A percentile compares a stretch with the other conserved stretches of the same genome.
phyloP scores from a whole-genome alignment of 2,888 invertebrate genomes.

The Nymphalis polychloros region DNA sequence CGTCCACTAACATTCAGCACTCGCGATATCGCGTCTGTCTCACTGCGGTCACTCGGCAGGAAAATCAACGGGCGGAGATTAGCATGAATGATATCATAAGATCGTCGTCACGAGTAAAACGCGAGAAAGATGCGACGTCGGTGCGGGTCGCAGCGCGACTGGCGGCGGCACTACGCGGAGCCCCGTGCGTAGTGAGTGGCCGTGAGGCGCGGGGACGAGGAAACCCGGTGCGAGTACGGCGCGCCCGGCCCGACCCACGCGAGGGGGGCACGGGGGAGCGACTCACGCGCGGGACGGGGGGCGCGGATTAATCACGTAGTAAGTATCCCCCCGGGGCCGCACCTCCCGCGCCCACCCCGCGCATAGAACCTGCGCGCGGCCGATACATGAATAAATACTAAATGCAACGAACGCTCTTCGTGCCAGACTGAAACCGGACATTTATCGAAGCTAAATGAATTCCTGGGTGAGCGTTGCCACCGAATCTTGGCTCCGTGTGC shows the following conservation, averaged over 20 bases:
- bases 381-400: slow-evolving; percentile 78
- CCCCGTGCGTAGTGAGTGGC: slow-evolving; percentile 80
- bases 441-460: slow-evolving; percentile 74
- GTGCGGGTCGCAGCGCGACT: slow-evolving; percentile 80
- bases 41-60: slow-evolving; percentile 73
- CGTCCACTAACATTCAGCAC: slow-evolving; percentile 75
- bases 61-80: slow-evolving; percentile 75
- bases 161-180: slow-evolving; percentile 75
- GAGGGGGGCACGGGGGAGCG: slow-evolving; percentile 53
- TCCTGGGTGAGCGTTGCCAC: slow-evolving; percentile 74
- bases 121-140: slow-evolving; percentile 61
- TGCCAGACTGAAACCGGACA: slow-evolving; percentile 81
- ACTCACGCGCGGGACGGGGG: slow-evolving; percentile 47
- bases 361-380: slow-evolving; percentile 73
- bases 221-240: slow-evolving; percentile 80
- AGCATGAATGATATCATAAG: slow-evolving; percentile 74
- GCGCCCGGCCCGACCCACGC: slow-evolving; percentile 63
- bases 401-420: slow-evolving; percentile 63
- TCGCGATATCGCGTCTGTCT: slow-evolving; percentile 68
- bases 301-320: slow-evolving; percentile 80
- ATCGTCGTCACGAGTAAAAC: slow-evolving; percentile 48
- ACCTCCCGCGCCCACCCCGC: slow-evolving; percentile 52
- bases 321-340: slow-evolving; percentile 74
- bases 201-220: slow-evolving; percentile 82
- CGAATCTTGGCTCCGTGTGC: slow-evolving; percentile 53